Base-by-base conservation (phyloP, 1,140 invertebrate genomes). In the Octopus bimaculoides region DNA sequence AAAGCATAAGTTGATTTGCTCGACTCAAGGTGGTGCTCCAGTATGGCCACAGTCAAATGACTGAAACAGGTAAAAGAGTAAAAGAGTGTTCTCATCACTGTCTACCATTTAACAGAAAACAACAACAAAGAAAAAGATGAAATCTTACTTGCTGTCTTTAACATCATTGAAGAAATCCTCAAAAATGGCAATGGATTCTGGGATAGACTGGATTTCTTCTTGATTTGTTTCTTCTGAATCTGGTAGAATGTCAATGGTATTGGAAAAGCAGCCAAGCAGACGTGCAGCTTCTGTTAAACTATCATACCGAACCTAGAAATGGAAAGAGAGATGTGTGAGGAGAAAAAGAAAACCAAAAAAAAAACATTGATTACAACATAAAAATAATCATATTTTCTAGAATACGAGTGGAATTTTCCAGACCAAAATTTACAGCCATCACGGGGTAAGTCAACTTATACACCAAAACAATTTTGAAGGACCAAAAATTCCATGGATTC, bases 261-360 rank as follows among this genome's bases (percentile, higher is more conserved):
- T 82, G 2, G 93, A 93, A 89, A 98, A 98, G 91, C 97, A 98
- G 66, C 97, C 97, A 52, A 99, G 91, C 53, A 97, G 92, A 73
- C 96, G 92, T 66, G 99, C 91, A 5, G 97, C 97, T 88, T 98
- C 96, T 88, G 96, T 96, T 10, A 99, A 91, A 87, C 95, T 97
- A 77, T 95, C 95, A 89, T 95, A 94, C 87, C 97, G 97, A 79
- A 98, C 95, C 94, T 94, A 82, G 9, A 71, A 71, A 14, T 10
- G 66, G 4, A 14, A 71, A 8, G 26, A 71, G 14, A 54, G 71
- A 81, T 41, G 74, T 41, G 74, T 83, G 83, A 89, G n/a, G 81
- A 83, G 9, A 83, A 84, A 41, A 87, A 84, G 8, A 82, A 69
- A 55, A 82, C 14, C 83, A 75, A 55, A 82, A 85, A 71, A 80